Evolutionary conservation across 1,140 invertebrate species (phyloP).

Genomic region (Phocides pigmalion): DNA sequence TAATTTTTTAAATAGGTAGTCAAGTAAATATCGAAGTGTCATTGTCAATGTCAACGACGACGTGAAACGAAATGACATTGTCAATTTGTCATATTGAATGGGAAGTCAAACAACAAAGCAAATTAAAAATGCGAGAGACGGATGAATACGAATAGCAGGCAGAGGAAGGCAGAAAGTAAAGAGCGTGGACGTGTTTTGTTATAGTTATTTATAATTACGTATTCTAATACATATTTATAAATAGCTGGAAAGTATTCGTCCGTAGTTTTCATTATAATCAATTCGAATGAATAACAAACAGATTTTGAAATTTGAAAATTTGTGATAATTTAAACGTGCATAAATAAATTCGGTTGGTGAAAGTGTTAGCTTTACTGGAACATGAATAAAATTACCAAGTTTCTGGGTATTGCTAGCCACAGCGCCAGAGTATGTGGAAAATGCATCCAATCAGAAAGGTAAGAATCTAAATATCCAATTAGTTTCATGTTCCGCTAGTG

Average conservation of each 20-base stretch:
- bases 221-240: background rate
- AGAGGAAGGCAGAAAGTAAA: background rate
- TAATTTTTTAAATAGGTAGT: too few species aligned
- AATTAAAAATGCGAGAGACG: too few species aligned
- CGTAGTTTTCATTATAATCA: background rate
- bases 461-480: background rate
- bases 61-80: too few species aligned
- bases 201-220: background rate
- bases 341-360: constrained; percentile 16
- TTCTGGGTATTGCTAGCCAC: constrained; percentile 8
- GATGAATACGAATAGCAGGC: background rate
- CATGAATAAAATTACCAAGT: constrained; percentile 17
- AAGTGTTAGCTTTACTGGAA: constrained; percentile 4
- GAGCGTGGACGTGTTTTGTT: background rate
- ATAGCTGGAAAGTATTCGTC: background rate
- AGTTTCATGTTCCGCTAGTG: background rate
- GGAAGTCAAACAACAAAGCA: too few species aligned
- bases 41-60: too few species aligned
- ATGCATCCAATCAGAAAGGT: constrained; percentile 15
- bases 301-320: background rate
- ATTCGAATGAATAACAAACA: too few species aligned
- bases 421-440: constrained; percentile 1
- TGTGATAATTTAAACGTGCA: background rate
- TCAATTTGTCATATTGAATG: too few species aligned
- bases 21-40: too few species aligned